These are phyloP conservation scores for Siniperca obscura DNA, from an alignment of 2,797 vertebrate genomes.

Conservation along the genomic window DNA sequence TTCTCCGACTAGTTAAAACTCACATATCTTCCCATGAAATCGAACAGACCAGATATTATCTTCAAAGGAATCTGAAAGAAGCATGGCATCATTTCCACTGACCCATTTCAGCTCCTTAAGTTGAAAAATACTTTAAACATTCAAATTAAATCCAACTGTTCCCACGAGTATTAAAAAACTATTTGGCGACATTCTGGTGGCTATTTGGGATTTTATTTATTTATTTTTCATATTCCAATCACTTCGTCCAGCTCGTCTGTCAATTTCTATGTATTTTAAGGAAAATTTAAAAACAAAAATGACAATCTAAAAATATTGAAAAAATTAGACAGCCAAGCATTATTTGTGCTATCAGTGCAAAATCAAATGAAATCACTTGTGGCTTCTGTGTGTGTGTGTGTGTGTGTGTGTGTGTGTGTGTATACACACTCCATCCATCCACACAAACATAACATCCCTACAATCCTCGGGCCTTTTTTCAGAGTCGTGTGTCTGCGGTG, in stretches of 20 bases:
- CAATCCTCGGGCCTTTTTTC: constrained; percentile 34
- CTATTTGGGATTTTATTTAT: not conserved
- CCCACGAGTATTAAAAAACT: not conserved
- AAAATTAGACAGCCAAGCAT: not conserved
- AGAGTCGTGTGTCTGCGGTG: constrained; percentile 65
- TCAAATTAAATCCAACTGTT: not conserved
- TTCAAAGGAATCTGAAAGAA: constrained; percentile 18
- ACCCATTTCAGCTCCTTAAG: constrained; percentile 2
- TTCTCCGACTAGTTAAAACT: constrained; percentile 1
- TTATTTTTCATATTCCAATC: not conserved
- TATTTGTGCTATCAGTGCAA: constrained; percentile 14
- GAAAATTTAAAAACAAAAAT: not conserved
- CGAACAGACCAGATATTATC: constrained; percentile 18
- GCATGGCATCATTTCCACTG: not conserved
- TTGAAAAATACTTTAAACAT: constrained; percentile 17
- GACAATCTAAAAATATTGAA: not conserved
- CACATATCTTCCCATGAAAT: constrained; percentile 25
- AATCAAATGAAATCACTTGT: constrained; percentile 31
- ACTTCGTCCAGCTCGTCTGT: not conserved
- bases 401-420: constrained; percentile 11
- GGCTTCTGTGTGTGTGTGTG: constrained; percentile 8
- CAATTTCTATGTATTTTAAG: not conserved
- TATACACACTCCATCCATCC: constrained; percentile 18
- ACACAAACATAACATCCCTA: constrained; percentile 49
- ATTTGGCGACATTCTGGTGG: not conserved